Base-by-base conservation (phyloP, 2,888 invertebrate genomes). In the Nephrotoma flavescens region DNA sequence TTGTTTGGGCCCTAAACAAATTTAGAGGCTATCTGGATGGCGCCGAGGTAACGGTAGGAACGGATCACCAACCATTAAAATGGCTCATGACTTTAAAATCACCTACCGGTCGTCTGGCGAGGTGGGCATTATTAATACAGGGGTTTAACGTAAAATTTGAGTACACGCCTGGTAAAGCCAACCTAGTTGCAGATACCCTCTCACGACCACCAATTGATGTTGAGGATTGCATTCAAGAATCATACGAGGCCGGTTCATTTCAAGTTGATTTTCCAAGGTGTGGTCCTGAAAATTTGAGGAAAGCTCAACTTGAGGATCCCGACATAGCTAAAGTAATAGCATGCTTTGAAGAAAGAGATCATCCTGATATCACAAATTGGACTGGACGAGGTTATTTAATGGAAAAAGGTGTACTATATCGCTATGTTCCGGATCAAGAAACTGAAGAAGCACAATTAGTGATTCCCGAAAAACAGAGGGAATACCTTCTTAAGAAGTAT, bases 91-190 rank as follows among this genome's bases (percentile, higher is more conserved):
- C 89, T 0, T 31, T 31, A 31, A 31, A 31, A 31, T 89, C 91
- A n/a, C 90, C 90, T 0, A 88, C 89, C n/a, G 91, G 91, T 5
- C 86, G 92, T 83, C 87, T 93, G 0, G 90, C 90, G 0, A 87
- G 92, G 19, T 92, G 92, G 92, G 90, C 90, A 0, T 71, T 92
- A 5, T 87, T 88, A 11, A 87, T 92, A 2, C 90, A 91, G 87
- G 87, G 89, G 2, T 92, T 89, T 87, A 89, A 91, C 45, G 88
- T 91, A 6, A 88, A 89, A 0, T 89, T 91, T 1, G 87, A 89
- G n/a, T 91, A 92, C 87, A 88, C 89, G 1, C 90, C 90, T 0
- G 92, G 92, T 0, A 89, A 88, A 47, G 87, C 87, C 4, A 90
- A 91, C 87, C 88, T 88, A 15, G 87, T 90, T 3, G 84, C 86